Evolutionary conservation across 1,140 invertebrate species (phyloP).

Genomic region (Argopecten irradians): DNA sequence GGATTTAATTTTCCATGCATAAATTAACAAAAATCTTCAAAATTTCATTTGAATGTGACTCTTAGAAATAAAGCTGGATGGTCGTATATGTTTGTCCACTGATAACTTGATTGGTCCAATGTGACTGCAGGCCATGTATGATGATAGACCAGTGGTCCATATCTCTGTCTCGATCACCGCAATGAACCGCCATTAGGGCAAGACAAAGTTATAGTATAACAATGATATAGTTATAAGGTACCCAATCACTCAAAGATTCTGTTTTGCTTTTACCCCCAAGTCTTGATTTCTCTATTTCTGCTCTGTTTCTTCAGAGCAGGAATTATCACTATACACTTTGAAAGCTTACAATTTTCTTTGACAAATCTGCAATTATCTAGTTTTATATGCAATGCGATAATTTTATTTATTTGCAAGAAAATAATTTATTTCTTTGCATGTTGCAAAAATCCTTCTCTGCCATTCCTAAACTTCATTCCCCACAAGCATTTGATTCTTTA

Average conservation of each 20-base stretch:
- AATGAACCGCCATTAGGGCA: not conserved
- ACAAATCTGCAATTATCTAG: not conserved
- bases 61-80: too few species aligned
- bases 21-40: too few species aligned
- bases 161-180: not conserved
- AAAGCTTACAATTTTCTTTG: slow-evolving; percentile 1
- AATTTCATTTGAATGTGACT: too few species aligned
- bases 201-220: not conserved
- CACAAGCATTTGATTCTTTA: too few species aligned
- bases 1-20: too few species aligned
- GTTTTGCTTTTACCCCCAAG: not conserved
- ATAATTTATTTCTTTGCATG: not conserved
- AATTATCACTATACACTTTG: not conserved
- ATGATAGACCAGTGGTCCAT: not conserved
- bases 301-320: not conserved
- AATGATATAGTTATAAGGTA: not conserved
- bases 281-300: not conserved
- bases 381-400: not conserved
- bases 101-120: not conserved
- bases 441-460: not conserved
- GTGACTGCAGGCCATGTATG: not conserved
- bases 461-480: not conserved
- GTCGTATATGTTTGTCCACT: too few species aligned
- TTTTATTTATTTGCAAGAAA: not conserved
- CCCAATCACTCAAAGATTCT: not conserved